Evolutionary conservation across 92 coral and sea anemone genomes (phyloP), one percentile per base, ranked within the genome.

Genomic region (Bergia puertoricense): DNA sequence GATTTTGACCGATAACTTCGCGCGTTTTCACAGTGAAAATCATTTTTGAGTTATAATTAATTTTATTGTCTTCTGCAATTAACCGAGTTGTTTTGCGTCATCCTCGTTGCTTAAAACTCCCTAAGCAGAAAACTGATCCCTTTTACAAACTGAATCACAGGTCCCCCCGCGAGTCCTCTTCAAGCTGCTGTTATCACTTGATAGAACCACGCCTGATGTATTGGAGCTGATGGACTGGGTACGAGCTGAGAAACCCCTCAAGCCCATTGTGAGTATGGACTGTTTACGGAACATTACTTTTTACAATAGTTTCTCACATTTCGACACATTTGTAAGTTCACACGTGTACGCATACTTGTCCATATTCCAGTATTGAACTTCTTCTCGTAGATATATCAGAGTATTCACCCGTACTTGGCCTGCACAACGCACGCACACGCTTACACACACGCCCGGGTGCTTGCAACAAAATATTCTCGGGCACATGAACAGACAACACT

Each of bases 181-280:
- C 80, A 71, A 91, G 4, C 82, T 97, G 79, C 94, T 97, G 86
- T 85, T 92, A 50, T 97, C 99, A 76, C 89, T 97, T 22, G 99
- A 97, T 82, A 94, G 92, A 51, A 85, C 91, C 62, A 92, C 94
- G 4, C 96, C 98, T 20, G 99, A 97, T 89, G 91, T 87, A 9
- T 87, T 97, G 85, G 98, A 97, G 38, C 89, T 97, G 85, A 91
- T 97, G 65, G 98, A 94, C 43, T 91, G 96, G 88, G 95, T 97
- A 13, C 89, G 86, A 81, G 97, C 94, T 14, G 94, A 94, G 74
- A 97, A 94, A 80, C 99, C 99, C 14, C 92, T 97, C 42, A 92
- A 92, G 90, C 96, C 99, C 8, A 80, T 91, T 93, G 99, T 97
- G 90, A 89, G 97, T 75, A 39, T 56, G 38, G 76, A 50, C 76